Evolutionary conservation across 2,113 vertebrate species (phyloP).

Genomic region (Crotalus helleri): DNA sequence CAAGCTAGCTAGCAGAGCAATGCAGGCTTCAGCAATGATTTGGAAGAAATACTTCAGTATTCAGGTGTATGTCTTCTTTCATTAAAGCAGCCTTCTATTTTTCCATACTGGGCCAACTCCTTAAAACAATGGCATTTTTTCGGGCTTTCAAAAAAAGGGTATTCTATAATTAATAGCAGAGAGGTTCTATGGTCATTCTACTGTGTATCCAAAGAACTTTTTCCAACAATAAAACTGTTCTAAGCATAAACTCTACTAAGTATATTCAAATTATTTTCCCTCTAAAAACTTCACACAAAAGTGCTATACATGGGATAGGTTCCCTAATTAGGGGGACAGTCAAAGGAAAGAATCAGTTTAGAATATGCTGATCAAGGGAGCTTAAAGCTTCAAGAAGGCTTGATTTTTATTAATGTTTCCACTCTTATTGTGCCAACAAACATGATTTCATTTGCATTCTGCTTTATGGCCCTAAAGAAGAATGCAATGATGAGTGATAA

Average conservation of each 20-base stretch:
- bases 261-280: neutral
- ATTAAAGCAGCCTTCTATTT: neutral
- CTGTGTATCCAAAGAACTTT: neutral
- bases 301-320: neutral
- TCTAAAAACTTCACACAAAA: neutral
- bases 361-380: neutral
- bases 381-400: too few relatives aligned
- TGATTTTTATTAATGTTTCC: neutral
- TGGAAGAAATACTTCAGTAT: neutral
- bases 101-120: neutral
- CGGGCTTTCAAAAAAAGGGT: neutral
- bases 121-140: neutral
- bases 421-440: neutral
- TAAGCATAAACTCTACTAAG: neutral
- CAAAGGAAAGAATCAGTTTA: neutral
- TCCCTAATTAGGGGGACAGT: neutral
- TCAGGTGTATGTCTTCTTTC: neutral
- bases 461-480: neutral
- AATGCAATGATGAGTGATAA: neutral
- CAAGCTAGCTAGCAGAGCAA: neutral
- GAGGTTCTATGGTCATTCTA: neutral
- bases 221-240: neutral
- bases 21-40: neutral
- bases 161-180: neutral
- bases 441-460: neutral